Percentiles rank a stretch among this genome's conserved stretches.
These are phyloP conservation scores for Puntigrus tetrazona DNA, from an alignment of 2,113 vertebrate genomes.

Conservation along the genomic window DNA sequence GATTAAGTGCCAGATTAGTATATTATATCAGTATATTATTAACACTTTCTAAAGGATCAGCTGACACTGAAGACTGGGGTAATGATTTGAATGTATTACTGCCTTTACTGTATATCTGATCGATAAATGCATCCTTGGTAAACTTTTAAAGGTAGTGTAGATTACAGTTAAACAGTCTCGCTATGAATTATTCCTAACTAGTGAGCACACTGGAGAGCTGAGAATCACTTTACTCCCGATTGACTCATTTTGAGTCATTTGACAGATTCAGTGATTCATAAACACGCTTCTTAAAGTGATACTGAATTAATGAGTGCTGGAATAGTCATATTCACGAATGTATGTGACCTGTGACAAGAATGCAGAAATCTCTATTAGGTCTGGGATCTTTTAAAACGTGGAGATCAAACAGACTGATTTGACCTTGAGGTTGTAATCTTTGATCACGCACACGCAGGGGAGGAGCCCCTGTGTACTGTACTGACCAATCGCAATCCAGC, in stretches of 20 bases:
- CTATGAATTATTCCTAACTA: not conserved
- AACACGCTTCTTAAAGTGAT: not conserved
- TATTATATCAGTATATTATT: not conserved
- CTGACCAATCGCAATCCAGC: constrained; percentile 25
- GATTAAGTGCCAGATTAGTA: not conserved
- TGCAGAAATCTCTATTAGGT: not conserved
- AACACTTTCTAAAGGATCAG: not conserved
- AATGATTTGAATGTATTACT: not conserved
- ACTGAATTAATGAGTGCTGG: not conserved
- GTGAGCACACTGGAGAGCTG: not conserved
- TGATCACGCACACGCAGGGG: constrained; percentile 27
- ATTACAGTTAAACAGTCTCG: not conserved
- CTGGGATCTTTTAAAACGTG: not conserved
- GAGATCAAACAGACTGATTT: constrained; percentile 16
- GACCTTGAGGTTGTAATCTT: constrained; percentile 25
- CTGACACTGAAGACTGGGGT: not conserved
- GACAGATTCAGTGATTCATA: not conserved
- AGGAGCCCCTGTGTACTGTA: constrained; percentile 21
- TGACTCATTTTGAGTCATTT: not conserved
- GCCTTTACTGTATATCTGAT: not conserved
- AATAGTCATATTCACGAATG: not conserved
- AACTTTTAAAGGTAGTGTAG: not conserved
- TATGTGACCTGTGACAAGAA: not conserved
- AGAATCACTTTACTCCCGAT: not conserved
- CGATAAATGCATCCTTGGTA: not conserved